Base-by-base conservation (phyloP, 2,888 invertebrate genomes). In the Abscondita cerata region DNA sequence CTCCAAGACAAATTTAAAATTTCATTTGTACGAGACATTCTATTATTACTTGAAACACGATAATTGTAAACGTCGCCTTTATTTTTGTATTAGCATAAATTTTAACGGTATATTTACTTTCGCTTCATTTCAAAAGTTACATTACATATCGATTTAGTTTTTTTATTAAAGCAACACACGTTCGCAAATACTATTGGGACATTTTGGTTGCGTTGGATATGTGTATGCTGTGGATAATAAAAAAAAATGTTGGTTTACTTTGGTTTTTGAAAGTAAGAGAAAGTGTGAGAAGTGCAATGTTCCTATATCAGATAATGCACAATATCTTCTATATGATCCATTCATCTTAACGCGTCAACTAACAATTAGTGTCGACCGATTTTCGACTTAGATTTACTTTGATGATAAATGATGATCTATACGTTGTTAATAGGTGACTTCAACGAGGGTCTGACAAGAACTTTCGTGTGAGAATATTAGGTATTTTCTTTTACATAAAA, bases 81-180 rank as follows among this genome's bases (percentile, higher is more conserved):
- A 25, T 25, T 25, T 25, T 25, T 25, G 25, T 25, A 25, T 25
- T 25, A 25, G 25, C 25, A 25, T 25, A 25, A 25, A 25, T 4
- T 25, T 36, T 41, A 38, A 11, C 52, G 1, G 12, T 20, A 11
- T 38, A 16, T 15, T 25, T 4, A 6, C 25, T 25, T 25, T 25
- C 25, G 6, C 25, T 25, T 44, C 11, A n/a, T 36, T 36, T 55
- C 46, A 55, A n/a, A 38, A 46, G 47, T 47, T 46, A 47, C 47
- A 34, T 11, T 55, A 33, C 55, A 55, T 66, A 64, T 64, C 62
- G 66, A 66, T 64, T 62, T 64, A 64, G n/a, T 59, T 66, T 61
- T 61, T 55, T 64, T 66, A 62, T 62, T 64, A 66, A 66, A 59
- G 62, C 62, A 50, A 52, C 20, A 62, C 64, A 62, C 64, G 64